Conservation (phyloP, 2,797 vertebrate genomes). For the Tarsius wallacei region DNA sequence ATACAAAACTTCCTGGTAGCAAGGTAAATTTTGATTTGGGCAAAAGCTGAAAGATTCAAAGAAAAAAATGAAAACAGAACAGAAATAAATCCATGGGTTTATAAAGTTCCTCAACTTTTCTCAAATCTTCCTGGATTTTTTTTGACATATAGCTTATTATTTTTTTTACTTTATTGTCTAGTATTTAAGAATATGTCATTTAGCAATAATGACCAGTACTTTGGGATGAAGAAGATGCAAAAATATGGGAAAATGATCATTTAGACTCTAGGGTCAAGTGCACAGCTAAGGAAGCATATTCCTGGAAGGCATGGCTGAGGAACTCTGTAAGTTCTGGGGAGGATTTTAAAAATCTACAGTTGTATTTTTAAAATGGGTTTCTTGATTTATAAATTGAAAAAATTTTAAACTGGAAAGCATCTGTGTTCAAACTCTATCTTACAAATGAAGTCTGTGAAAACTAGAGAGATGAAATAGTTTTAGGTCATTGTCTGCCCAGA, state of each 20-base stretch:
- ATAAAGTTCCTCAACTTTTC: background rate
- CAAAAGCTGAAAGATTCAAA: conserved; percentile 6
- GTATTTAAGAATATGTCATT: background rate
- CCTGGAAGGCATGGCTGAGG: background rate
- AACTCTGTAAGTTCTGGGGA: background rate
- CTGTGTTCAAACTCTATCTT: background rate
- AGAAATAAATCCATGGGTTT: background rate
- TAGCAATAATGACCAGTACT: background rate
- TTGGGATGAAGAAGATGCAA: background rate
- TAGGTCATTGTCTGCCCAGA: background rate
- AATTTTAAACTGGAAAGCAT: background rate
- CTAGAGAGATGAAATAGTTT: background rate
- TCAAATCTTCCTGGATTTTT: background rate
- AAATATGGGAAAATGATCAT: background rate
- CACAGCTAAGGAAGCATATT: background rate
- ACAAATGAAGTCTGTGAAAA: background rate
- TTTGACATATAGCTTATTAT: background rate
- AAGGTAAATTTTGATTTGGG: conserved; percentile 30
- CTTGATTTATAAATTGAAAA: background rate
- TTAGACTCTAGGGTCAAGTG: background rate
- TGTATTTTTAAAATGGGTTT: background rate
- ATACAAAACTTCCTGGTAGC: background rate
- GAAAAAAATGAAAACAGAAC: background rate
- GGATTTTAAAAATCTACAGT: background rate
- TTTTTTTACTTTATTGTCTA: background rate